Percentiles rank a stretch among this genome's conserved stretches.
Conservation (phyloP, 2,888 invertebrate genomes). For the Pterostichus niger region DNA sequence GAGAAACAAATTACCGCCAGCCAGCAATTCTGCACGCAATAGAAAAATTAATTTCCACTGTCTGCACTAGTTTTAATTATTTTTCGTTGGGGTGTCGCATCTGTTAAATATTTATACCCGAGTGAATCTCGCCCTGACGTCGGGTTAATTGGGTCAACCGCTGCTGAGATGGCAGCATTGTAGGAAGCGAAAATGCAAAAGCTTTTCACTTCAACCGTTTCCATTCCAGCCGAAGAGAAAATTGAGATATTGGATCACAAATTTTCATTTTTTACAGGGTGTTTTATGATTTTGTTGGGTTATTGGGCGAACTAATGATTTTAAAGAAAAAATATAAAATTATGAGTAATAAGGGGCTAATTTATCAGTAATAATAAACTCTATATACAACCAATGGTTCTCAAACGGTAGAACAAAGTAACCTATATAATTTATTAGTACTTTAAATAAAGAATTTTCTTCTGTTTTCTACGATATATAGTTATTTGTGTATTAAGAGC, state of each 20-base stretch:
- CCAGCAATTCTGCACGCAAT: conserved; percentile 43
- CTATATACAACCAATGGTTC: too few species aligned
- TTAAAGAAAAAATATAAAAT: too few species aligned
- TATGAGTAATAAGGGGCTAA: too few species aligned
- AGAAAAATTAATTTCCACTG: conserved; percentile 39
- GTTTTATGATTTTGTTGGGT: too few species aligned
- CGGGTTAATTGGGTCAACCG: conserved; percentile 39
- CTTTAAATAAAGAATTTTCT: too few species aligned
- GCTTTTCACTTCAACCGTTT: neutral
- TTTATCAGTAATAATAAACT: too few species aligned
- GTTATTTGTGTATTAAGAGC: too few species aligned
- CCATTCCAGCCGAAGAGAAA: neutral
- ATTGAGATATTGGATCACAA: neutral
- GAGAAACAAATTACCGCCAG: conserved; percentile 14
- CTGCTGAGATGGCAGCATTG: neutral
- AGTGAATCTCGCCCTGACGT: conserved; percentile 25
- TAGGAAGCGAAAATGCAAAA: neutral
- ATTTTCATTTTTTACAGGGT: too few species aligned
- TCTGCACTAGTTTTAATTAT: conserved; percentile 53
- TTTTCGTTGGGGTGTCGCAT: conserved; percentile 28
- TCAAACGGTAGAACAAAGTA: too few species aligned
- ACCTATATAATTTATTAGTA: too few species aligned
- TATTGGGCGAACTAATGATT: too few species aligned
- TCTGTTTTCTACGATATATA: too few species aligned
- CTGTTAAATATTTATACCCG: conserved; percentile 39